phyloP scores from a whole-genome alignment of 2,888 invertebrate genomes.

The Cecidostiba fungosa region DNA sequence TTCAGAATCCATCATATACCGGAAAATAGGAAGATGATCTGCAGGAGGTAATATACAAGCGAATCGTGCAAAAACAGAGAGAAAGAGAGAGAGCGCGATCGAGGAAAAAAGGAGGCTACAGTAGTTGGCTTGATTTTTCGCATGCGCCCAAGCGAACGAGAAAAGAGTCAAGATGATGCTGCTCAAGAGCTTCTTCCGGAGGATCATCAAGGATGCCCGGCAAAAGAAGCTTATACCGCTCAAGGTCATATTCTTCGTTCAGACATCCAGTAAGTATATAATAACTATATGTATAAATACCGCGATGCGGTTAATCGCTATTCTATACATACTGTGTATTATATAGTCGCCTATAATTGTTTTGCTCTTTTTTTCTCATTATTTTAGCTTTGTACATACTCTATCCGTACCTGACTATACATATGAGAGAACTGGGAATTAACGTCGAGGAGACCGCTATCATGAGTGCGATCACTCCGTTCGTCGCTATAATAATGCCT shows the following conservation, averaged over 20 bases:
- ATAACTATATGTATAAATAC: not conserved
- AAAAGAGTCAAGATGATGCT: conserved; percentile 81
- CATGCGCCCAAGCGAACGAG: conserved; percentile 19
- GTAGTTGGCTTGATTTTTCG: not conserved
- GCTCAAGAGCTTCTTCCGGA: conserved; percentile 84
- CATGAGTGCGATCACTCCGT: conserved; percentile 89
- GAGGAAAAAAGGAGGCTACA: not conserved
- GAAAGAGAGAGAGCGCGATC: not conserved
- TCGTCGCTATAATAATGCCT: conserved; percentile 89
- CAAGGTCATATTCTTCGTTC: conserved; percentile 88
- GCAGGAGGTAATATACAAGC: conserved; percentile 8
- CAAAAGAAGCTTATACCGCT: conserved; percentile 88
- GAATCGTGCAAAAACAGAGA: not conserved
- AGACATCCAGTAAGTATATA: conserved; percentile 55
- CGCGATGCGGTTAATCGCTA: not conserved
- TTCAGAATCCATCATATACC: not conserved
- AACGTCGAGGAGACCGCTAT: conserved; percentile 90
- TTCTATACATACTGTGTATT: too few species aligned
- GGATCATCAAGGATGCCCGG: conserved; percentile 86
- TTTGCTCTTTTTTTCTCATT: conserved; percentile 67
- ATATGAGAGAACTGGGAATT: conserved; percentile 90
- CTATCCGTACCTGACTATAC: conserved; percentile 90
- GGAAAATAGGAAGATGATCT: conserved; percentile 6
- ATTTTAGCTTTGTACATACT: conserved; percentile 87
- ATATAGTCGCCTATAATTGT: not conserved